These are phyloP conservation scores for Dynastes grantii DNA, from an alignment of 2,888 invertebrate genomes.

Conservation along the genomic window DNA sequence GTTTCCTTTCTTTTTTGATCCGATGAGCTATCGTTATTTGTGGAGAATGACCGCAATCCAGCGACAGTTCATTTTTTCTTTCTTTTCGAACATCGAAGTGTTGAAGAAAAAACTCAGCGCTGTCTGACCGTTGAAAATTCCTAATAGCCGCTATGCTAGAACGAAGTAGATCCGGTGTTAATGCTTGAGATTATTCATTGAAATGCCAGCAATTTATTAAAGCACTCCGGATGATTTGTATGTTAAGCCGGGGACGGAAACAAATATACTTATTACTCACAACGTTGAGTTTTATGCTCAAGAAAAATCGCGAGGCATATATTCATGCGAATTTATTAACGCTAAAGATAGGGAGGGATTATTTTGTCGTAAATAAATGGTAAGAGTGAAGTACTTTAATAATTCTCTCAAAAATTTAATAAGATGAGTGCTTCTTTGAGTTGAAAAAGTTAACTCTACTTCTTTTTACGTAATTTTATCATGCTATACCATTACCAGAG, in stretches of 20 bases:
- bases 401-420: not conserved
- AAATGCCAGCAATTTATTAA: conserved; percentile 2
- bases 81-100: not conserved
- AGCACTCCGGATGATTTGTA: conserved; percentile 2
- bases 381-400: not conserved
- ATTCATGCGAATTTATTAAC: conserved; percentile 2
- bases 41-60: conserved; percentile 9
- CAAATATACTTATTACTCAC: not conserved
- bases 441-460: not conserved
- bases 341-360: not conserved
- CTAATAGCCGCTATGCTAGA: not conserved
- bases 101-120: not conserved
- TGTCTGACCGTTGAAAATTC: not conserved
- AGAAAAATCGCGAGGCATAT: not conserved
- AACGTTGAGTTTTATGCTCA: too few relatives aligned
- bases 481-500: too few relatives aligned
- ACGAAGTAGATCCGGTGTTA: not conserved
- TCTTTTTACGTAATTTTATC: too few relatives aligned
- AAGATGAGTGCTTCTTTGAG: not conserved
- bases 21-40: not conserved
- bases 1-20: conserved; percentile 28
- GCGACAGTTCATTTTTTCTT: not conserved
- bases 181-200: conserved; percentile 10
- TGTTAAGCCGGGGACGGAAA: not conserved
- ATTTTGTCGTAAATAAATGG: not conserved